Evolutionary conservation across 1,140 invertebrate genomes (phyloP), one percentile per base, ranked within the genome.

Genomic region (Andricus grossulariae): DNA sequence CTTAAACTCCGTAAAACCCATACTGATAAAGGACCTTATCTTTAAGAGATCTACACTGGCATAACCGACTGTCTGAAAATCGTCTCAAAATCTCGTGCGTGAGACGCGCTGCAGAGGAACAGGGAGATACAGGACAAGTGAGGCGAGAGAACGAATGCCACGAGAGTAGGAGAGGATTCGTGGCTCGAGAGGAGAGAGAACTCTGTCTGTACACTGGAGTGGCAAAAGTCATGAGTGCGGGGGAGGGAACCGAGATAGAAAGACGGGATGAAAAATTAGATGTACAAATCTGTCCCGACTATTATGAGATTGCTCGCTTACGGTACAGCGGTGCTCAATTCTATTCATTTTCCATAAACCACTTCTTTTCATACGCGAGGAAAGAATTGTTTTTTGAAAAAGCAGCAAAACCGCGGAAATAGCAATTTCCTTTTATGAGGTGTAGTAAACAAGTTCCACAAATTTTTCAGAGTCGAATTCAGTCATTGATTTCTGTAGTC

Each of bases 41-140:
- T 32, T 32, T 32, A 90, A 90, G 85, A 88, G 89, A 91, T 91
- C 87, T 90, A 85, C 86, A 77, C 84, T 84, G 57, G 85, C 83
- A 88, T 87, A 88, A 90, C 85, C 84, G 85, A 81, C 84, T 88
- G 87, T 86, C 87, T 87, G 88, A 89, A 84, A 89, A 90, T 90
- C 84, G 86, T 89, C 86, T 86, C 82, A 85, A 87, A 80, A 86
- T 88, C 82, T 83, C 84, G 86, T 85, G 85, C 84, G 87, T 86
- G 84, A 86, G 85, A 84, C 76, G 80, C 75, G 70, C 75, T 50
- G 78, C 54, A 55, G 18, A 32, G 66, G 45, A 60, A 73, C 71
- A 60, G 78, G 78, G 71, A 75, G 51, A 71, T 52, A 71, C 52
- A 25, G 49, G 66, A 71, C 18, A 70, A 74, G 32, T 32, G 76